phyloP scores from a whole-genome alignment of 2,888 invertebrate species.

The Archaeoteleia sp. region DNA sequence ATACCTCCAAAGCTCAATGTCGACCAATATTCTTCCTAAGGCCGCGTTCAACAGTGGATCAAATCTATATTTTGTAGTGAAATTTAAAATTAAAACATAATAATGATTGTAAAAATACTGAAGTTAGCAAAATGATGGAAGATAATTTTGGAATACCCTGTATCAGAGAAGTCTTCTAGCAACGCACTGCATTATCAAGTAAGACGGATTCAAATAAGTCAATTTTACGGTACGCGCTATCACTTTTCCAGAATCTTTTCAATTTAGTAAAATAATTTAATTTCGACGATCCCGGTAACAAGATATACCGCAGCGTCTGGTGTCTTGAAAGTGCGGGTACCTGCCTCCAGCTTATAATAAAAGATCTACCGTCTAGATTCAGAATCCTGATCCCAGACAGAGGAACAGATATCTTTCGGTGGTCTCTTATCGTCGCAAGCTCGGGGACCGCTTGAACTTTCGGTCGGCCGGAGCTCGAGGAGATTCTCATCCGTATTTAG shows the following conservation, averaged over 20 bases:
- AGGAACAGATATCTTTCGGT: conserved; percentile 53
- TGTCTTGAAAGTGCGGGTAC: conserved; percentile 34
- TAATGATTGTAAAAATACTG: too few species aligned
- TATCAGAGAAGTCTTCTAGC: too few species aligned
- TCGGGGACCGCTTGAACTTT: conserved; percentile 57
- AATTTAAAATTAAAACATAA: too few species aligned
- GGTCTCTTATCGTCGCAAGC: conserved; percentile 58
- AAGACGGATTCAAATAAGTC: neutral
- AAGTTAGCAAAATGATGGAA: too few species aligned
- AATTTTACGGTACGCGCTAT: conserved; percentile 15
- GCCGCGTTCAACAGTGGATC: too few species aligned
- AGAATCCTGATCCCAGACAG: conserved; percentile 46
- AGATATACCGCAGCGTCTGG: conserved; percentile 2
- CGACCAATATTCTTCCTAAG: too few species aligned
- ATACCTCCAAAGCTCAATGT: too few species aligned
- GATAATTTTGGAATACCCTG: too few species aligned
- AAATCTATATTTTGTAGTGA: too few species aligned
- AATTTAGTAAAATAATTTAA: conserved; percentile 35
- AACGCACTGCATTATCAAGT: too few species aligned
- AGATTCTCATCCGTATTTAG: conserved; percentile 61
- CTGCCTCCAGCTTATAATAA: conserved; percentile 35
- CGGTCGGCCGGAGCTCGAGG: conserved; percentile 50
- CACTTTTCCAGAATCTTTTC: conserved; percentile 14
- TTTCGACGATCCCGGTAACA: conserved; percentile 31
- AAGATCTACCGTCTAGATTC: conserved; percentile 37